Conservation (phyloP, 1,140 invertebrate species). For the Planococcus citri region DNA sequence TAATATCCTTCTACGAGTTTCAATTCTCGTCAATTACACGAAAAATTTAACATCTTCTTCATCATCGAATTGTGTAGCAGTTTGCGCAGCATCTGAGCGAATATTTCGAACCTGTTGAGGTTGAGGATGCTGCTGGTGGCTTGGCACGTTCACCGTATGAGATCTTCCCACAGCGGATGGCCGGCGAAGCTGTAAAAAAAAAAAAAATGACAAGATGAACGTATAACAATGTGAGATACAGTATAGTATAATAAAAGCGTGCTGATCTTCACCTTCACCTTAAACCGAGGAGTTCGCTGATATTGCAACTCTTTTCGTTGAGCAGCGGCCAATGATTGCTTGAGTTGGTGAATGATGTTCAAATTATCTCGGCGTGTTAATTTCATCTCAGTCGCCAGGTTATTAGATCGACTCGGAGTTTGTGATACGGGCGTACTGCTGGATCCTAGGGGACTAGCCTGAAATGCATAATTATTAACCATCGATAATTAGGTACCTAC, state of each 20-base stretch:
- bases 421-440: background rate
- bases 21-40: too few relatives aligned
- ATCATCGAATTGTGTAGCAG: too few relatives aligned
- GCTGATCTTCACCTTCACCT: background rate
- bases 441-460: too few relatives aligned
- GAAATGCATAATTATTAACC: too few relatives aligned
- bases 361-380: constrained; percentile 53
- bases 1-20: too few relatives aligned
- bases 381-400: too few relatives aligned
- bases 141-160: background rate
- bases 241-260: too few relatives aligned
- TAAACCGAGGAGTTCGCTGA: constrained; percentile 48
- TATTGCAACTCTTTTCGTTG: constrained; percentile 62
- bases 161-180: background rate
- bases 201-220: too few relatives aligned
- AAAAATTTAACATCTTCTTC: too few relatives aligned
- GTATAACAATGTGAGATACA: too few relatives aligned
- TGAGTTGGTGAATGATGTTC: constrained; percentile 49
- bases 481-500: too few relatives aligned
- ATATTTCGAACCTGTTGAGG: background rate
- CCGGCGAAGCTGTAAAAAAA: background rate
- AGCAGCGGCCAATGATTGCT: constrained; percentile 57
- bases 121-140: background rate
- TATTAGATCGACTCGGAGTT: constrained; percentile 37
- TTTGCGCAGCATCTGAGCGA: too few relatives aligned